Percentiles rank a stretch among this genome's conserved stretches.
Evolutionary conservation across 2,797 vertebrate species (phyloP).

Genomic region (Xerus rutilus): DNA sequence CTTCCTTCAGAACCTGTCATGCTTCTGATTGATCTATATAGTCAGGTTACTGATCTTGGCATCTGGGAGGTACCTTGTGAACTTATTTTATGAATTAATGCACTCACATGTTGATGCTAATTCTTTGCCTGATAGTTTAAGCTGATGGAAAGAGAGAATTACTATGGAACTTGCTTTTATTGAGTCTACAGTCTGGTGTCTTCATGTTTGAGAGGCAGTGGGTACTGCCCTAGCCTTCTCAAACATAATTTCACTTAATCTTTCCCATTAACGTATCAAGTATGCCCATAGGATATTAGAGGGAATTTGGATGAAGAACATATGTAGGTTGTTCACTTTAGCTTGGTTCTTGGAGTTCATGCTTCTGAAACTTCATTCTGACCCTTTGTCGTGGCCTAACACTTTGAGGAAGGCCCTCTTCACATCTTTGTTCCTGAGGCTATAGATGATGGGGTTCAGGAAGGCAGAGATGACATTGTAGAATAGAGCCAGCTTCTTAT

Average conservation of each 20-base stretch:
- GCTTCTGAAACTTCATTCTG: neutral
- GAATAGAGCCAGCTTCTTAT: slow-evolving; percentile 79
- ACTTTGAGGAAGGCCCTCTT: slow-evolving; percentile 78
- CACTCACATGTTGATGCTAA: neutral
- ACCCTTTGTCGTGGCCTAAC: neutral
- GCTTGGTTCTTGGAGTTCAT: neutral
- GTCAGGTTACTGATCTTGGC: neutral
- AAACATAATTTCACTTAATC: neutral
- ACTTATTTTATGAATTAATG: neutral
- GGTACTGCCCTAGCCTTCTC: neutral
- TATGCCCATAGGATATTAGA: neutral
- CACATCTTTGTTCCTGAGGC: slow-evolving; percentile 79
- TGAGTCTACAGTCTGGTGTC: neutral
- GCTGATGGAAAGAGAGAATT: neutral
- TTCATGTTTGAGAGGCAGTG: neutral
- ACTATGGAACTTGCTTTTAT: neutral
- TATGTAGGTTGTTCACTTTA: neutral
- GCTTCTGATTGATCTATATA: neutral
- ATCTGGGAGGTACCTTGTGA: neutral
- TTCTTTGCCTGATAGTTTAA: neutral
- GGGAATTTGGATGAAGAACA: slow-evolving; percentile 6
- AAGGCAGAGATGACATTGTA: slow-evolving; percentile 77
- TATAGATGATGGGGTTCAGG: slow-evolving; percentile 79
- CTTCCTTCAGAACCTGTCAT: neutral
- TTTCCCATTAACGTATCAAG: neutral